Evolutionary conservation across 2,888 invertebrate genomes (phyloP).

Genomic region (Enchytraeus crypticus): DNA sequence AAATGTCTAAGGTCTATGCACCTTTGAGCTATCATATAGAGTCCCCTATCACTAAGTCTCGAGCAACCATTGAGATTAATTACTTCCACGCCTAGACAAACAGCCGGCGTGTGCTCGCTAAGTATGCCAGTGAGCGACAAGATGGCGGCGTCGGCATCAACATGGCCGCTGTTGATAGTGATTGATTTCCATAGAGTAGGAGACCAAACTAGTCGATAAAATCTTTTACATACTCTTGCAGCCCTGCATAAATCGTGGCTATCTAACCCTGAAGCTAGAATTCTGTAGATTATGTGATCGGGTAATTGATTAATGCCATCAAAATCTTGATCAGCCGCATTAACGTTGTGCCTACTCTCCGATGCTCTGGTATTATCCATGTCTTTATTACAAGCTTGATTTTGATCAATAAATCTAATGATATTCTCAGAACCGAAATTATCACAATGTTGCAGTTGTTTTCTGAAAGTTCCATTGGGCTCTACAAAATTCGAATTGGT

Average conservation of each 20-base stretch:
- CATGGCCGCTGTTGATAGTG: conserved; percentile 50
- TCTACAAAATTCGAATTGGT: too few species aligned
- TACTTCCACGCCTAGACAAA: conserved; percentile 61
- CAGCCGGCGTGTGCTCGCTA: conserved; percentile 60
- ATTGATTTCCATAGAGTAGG: conserved; percentile 66
- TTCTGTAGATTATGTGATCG: too few species aligned
- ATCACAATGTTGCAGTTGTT: too few species aligned
- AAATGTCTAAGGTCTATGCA: conserved; percentile 74
- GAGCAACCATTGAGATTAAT: conserved; percentile 63
- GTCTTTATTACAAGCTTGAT: too few species aligned
- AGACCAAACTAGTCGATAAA: conserved; percentile 70
- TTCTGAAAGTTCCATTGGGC: too few species aligned
- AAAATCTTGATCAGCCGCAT: too few species aligned
- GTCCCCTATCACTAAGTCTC: conserved; percentile 67
- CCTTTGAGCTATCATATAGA: conserved; percentile 65
- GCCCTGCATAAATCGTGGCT: conserved; percentile 64
- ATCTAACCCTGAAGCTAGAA: too few species aligned
- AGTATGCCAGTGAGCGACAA: conserved; percentile 56
- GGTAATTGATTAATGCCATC: too few species aligned
- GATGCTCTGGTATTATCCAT: too few species aligned
- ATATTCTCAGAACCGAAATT: too few species aligned
- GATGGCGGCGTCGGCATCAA: conserved; percentile 60
- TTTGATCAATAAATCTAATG: too few species aligned
- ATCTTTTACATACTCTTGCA: conserved; percentile 66
- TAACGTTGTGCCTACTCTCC: too few species aligned